These are phyloP conservation scores for Cremastobaeus sp. DNA, from an alignment of 2,888 invertebrate species.

Conservation along the genomic window DNA sequence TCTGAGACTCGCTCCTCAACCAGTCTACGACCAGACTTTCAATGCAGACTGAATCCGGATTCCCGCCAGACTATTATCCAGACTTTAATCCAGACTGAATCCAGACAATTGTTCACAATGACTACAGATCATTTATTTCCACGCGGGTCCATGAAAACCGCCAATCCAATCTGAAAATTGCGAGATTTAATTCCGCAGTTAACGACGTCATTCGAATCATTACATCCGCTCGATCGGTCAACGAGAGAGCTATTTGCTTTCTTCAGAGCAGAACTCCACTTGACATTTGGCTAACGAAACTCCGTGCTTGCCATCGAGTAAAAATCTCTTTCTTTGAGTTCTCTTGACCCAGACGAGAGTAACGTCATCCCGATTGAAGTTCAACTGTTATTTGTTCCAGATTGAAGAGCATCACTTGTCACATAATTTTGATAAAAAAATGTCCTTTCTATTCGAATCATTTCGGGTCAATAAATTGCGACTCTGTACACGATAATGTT, in stretches of 20 bases:
- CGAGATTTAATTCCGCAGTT: neutral
- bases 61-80: too few species aligned
- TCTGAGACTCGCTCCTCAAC: too few species aligned
- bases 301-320: slow-evolving; percentile 24
- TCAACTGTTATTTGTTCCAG: slow-evolving; percentile 35
- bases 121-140: too few species aligned
- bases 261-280: slow-evolving; percentile 17
- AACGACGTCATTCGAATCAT: slow-evolving; percentile 10
- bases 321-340: slow-evolving; percentile 50
- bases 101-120: too few species aligned
- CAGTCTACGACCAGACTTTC: too few species aligned
- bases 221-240: slow-evolving; percentile 29
- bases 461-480: neutral
- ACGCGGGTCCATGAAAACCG: too few species aligned
- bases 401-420: slow-evolving; percentile 26
- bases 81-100: too few species aligned
- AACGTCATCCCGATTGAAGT: slow-evolving; percentile 33
- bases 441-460: neutral
- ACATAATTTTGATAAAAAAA: slow-evolving; percentile 25
- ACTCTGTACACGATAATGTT: too few species aligned
- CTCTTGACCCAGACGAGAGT: slow-evolving; percentile 40
- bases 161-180: too few species aligned
- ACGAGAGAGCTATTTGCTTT: slow-evolving; percentile 21
- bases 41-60: too few species aligned
- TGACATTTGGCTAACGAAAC: slow-evolving; percentile 51